Evolutionary conservation across 2,113 vertebrate genomes (phyloP).

Genomic region (Eleginops maclovinus): DNA sequence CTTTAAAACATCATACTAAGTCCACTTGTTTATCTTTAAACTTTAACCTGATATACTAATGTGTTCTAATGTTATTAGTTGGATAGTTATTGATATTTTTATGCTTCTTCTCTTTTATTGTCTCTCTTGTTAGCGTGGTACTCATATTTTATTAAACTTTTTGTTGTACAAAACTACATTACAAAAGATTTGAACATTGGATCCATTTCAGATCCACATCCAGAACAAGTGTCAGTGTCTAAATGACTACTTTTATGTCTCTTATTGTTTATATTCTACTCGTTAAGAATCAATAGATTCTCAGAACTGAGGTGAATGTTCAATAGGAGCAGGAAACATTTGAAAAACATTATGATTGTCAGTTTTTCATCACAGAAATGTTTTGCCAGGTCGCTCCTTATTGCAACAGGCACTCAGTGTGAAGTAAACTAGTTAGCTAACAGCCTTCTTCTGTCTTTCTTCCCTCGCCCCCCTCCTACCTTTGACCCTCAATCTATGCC

Average conservation of each 20-base stretch:
- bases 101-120: background rate
- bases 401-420: conserved; percentile 74
- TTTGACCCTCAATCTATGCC: conserved; percentile 51
- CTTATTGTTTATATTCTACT: conserved; percentile 35
- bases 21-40: background rate
- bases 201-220: background rate
- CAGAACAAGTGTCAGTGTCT: conserved; percentile 8
- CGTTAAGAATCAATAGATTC: conserved; percentile 51
- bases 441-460: conserved; percentile 87
- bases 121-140: background rate
- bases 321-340: conserved; percentile 46
- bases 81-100: background rate
- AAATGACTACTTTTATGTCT: conserved; percentile 20
- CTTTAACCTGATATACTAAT: background rate
- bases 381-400: conserved; percentile 56
- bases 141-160: background rate
- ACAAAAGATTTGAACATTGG: no score
- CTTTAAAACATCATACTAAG: background rate
- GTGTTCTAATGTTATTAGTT: background rate
- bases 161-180: background rate
- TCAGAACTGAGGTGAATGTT: conserved; percentile 35
- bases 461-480: conserved; percentile 47
- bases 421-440: conserved; percentile 86
- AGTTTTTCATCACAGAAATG: conserved; percentile 10
- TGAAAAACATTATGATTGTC: conserved; percentile 12